Evolutionary conservation across 1,140 invertebrate species (phyloP).

Genomic region (Drosophila mauritiana): DNA sequence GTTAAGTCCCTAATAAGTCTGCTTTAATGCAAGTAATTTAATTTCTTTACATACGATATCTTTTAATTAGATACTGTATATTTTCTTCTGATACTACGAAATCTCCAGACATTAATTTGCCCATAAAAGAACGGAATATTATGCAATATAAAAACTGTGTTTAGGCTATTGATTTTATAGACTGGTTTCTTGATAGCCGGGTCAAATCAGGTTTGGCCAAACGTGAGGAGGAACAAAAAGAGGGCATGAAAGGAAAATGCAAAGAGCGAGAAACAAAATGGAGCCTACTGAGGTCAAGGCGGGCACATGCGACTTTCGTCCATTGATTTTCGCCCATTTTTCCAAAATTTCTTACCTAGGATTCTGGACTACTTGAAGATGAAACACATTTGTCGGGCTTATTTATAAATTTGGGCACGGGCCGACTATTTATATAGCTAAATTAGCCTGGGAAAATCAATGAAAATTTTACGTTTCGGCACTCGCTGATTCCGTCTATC

Average conservation of each 20-base stretch:
- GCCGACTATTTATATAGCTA: slow-evolving; percentile 32
- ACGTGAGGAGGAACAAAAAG: slow-evolving; percentile 6
- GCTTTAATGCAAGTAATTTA: no score
- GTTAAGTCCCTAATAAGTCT: no score
- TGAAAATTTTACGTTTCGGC: slow-evolving; percentile 59
- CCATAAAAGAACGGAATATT: slow-evolving; percentile 16
- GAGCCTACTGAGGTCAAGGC: slow-evolving; percentile 50
- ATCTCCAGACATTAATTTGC: neutral
- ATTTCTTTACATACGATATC: no score
- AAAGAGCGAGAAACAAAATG: slow-evolving; percentile 21
- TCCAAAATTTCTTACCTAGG: slow-evolving; percentile 24
- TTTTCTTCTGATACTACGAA: no score
- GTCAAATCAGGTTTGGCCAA: slow-evolving; percentile 48
- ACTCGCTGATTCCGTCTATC: slow-evolving; percentile 35
- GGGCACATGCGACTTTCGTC: slow-evolving; percentile 34
- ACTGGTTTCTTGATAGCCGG: slow-evolving; percentile 44
- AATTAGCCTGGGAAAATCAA: slow-evolving; percentile 58
- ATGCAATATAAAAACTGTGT: slow-evolving; percentile 40
- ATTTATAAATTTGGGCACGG: slow-evolving; percentile 32
- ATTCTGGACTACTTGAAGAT: slow-evolving; percentile 43
- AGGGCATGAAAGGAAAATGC: slow-evolving; percentile 4
- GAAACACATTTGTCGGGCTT: slow-evolving; percentile 51
- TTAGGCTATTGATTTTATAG: slow-evolving; percentile 57
- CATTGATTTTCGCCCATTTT: slow-evolving; percentile 45
- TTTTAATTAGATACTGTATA: no score